A percentile compares a stretch with the other conserved stretches of the same genome.
Conservation (phyloP, 2,888 invertebrate genomes). For the Drosophila barbarae region DNA sequence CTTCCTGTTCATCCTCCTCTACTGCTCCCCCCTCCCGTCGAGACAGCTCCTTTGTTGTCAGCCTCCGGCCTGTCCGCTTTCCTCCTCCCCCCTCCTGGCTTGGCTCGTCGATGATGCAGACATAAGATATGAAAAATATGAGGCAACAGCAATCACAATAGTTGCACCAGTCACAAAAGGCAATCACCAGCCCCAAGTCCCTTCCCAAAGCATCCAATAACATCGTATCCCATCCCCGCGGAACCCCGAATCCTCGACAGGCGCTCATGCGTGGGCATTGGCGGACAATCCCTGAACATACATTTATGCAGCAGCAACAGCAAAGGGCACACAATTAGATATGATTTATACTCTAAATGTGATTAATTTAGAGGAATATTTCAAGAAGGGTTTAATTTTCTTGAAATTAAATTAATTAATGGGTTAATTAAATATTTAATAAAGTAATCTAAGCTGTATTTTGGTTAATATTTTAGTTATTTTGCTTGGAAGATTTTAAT, state of each 20-base stretch:
- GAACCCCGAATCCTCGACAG: slow-evolving; percentile 27
- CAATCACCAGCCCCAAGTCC: slow-evolving; percentile 37
- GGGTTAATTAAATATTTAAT: background rate
- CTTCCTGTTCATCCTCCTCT: slow-evolving; percentile 18
- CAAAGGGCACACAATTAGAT: background rate
- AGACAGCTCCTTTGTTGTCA: slow-evolving; percentile 58
- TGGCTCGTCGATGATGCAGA: slow-evolving; percentile 67
- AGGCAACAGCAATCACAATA: slow-evolving; percentile 69
- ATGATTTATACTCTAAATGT: too few species aligned
- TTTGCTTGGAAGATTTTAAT: background rate
- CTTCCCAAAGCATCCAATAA: background rate
- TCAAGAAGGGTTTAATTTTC: background rate
- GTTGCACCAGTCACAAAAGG: slow-evolving; percentile 52
- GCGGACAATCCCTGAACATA: slow-evolving; percentile 15
- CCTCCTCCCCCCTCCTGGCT: background rate
- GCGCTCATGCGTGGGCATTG: slow-evolving; percentile 56
- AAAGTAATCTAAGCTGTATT: background rate
- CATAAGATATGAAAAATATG: slow-evolving; percentile 73
- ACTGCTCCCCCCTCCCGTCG: background rate
- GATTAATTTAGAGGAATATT: background rate
- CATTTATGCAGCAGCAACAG: slow-evolving; percentile 6
- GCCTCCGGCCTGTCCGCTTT: slow-evolving; percentile 14
- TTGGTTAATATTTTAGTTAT: background rate
- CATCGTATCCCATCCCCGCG: background rate
- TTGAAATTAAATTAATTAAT: background rate